phyloP scores from a whole-genome alignment of 2,113 vertebrate genomes.

The Megaleporinus macrocephalus region DNA sequence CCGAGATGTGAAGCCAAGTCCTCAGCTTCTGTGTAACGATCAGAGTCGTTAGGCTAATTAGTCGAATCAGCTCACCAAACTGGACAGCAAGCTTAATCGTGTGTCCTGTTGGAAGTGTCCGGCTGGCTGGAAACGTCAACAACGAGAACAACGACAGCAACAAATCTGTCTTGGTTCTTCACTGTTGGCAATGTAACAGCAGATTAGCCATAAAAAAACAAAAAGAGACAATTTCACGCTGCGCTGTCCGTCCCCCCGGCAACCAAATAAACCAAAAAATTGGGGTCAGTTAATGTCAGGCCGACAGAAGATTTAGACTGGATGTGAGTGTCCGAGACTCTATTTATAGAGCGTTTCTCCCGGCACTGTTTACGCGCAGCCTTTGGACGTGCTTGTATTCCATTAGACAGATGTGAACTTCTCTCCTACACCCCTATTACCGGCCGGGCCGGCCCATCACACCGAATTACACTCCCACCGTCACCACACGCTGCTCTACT shows the following conservation, averaged over 20 bases:
- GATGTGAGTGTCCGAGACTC: slow-evolving; percentile 9
- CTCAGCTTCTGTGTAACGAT: no score
- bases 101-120: background rate
- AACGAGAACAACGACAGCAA: background rate
- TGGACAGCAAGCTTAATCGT: no score
- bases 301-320: slow-evolving; percentile 32
- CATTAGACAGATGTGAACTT: slow-evolving; percentile 47
- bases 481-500: background rate
- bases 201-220: background rate
- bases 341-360: slow-evolving; percentile 37
- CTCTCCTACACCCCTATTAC: slow-evolving; percentile 20
- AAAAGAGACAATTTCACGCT: background rate
- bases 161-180: background rate
- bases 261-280: slow-evolving; percentile 39
- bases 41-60: no score
- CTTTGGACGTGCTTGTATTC: slow-evolving; percentile 34
- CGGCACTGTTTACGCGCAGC: slow-evolving; percentile 33
- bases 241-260: slow-evolving; percentile 23
- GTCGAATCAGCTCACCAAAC: no score
- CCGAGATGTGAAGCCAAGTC: no score
- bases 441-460: slow-evolving; percentile 10
- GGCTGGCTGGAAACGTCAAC: background rate
- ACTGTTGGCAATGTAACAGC: background rate
- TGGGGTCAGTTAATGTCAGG: slow-evolving; percentile 26
- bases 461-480: slow-evolving; percentile 33